Evolutionary conservation across 2,797 vertebrate genomes (phyloP).

Genomic region (Sebastes steindachneri): DNA sequence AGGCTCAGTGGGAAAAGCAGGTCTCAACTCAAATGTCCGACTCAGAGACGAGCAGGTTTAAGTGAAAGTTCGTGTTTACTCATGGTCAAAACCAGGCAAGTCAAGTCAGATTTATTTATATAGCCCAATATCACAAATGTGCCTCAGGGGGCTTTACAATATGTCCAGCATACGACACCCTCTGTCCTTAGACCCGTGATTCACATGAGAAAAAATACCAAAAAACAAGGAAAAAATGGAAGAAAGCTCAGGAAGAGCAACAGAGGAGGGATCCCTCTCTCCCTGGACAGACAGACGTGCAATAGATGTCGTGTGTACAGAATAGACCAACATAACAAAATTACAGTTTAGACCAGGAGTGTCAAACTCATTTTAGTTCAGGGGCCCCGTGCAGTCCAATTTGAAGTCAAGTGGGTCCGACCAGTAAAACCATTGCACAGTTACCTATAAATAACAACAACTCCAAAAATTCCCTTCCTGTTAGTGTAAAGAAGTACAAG

Average conservation of each 20-base stretch:
- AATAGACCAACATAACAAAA: neutral
- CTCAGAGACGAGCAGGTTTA: neutral
- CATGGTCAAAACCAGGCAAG: neutral
- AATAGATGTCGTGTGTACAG: neutral
- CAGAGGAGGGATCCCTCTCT: neutral
- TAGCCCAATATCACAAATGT: neutral
- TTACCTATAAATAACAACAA: too few species aligned
- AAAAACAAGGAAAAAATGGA: neutral
- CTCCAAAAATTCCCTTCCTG: too few species aligned
- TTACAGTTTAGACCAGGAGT: neutral
- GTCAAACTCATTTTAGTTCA: too few species aligned
- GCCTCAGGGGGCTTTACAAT: neutral
- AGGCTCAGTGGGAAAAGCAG: neutral
- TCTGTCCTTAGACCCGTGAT: neutral
- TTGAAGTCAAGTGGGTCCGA: too few species aligned
- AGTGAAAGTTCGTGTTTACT: neutral
- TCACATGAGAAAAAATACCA: neutral
- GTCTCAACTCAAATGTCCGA: neutral
- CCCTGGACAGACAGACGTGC: neutral
- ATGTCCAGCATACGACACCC: neutral
- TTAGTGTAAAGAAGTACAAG: too few species aligned
- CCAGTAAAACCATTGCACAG: too few species aligned
- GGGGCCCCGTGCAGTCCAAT: too few species aligned
- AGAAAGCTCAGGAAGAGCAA: too few species aligned
- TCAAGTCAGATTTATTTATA: neutral